Evolutionary conservation across 2,888 invertebrate genomes (phyloP), one percentile per base, ranked within the genome.

Genomic region (Andrena fulva): DNA sequence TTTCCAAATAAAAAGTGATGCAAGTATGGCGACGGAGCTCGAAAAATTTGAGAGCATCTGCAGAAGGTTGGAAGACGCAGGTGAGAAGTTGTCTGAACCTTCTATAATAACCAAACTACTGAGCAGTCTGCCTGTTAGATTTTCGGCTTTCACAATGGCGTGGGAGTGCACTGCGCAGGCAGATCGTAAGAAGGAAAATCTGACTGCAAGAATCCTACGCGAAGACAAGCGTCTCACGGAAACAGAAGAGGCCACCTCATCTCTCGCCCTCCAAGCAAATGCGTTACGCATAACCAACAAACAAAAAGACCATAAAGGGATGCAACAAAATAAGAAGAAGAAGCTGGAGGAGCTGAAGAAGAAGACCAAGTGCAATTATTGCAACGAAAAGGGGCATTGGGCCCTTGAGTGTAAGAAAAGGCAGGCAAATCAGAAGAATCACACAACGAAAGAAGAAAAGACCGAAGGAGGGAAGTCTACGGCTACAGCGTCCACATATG

Each of bases 21-120:
- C 77, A 50, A 16, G 54, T 0, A 52, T 86, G 1, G 66, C 78
- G 10, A 62, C 56, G 12, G 73, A 78, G 10, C 64, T 86, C 5
- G 77, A 78, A 33, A 68, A 56, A 8, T 77, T 83, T 16, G 77
- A 77, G 42, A 77, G 35, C 16, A 80, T 80, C 12, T 80, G 80
- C 29, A 80, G 52, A n/a, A 80, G 72, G 16, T 66, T 80, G 7
- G 31, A 50, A 6, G 62, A 80, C 72, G 64, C 56, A 1, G 68
- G 27, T 1, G 73, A 73, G 8, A 56, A 56, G n/a, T 27, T 60
- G 6, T 73, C 73, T 8, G 70, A 76, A 0, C 60, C 7, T 10
- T 71, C 67, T 2, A 31, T 71, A 1, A 70, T 77, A 48, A 56
- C 73, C 5, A 67, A 50, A 68, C 29, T 82, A 2, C 12, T 82